These are phyloP conservation scores for Spialia ferax DNA, from an alignment of 2,888 invertebrate species.

Conservation along the genomic window DNA sequence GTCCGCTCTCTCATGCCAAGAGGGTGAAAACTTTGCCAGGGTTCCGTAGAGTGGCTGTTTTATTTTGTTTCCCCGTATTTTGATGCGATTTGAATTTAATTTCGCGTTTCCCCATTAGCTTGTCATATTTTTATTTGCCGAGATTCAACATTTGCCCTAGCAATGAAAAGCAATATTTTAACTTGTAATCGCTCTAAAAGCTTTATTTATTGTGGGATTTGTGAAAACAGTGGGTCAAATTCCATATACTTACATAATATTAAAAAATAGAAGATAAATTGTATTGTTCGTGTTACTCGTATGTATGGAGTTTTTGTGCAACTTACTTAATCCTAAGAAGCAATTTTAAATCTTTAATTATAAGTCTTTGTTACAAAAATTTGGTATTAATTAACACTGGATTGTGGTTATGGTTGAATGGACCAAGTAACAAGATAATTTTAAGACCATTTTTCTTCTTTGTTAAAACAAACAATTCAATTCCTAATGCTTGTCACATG, in stretches of 20 bases:
- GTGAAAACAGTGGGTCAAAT: conserved; percentile 1
- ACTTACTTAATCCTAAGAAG: no score
- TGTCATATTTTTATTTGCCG: conserved; percentile 35
- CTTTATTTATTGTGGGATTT: conserved; percentile 11
- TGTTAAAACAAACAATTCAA: no score
- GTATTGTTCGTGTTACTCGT: not conserved
- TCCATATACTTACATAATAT: not conserved
- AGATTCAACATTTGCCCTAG: conserved; percentile 25
- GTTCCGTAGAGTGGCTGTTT: conserved; percentile 53
- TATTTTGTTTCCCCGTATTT: conserved; percentile 64
- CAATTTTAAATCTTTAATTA: no score
- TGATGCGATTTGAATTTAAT: conserved; percentile 43
- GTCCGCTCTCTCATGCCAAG: conserved; percentile 66
- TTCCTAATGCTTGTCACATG: no score
- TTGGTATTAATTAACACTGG: no score
- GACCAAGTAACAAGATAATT: no score
- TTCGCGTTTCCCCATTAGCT: conserved; percentile 35
- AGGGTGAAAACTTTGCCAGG: conserved; percentile 66
- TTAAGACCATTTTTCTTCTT: no score
- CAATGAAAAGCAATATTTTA: conserved; percentile 31
- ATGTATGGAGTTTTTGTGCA: no score
- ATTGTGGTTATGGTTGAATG: no score
- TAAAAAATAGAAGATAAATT: not conserved
- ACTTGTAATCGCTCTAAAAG: conserved; percentile 35
- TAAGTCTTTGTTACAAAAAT: no score